Evolutionary conservation across 2,113 vertebrate species (phyloP).

Genomic region (Sula dactylatra): DNA sequence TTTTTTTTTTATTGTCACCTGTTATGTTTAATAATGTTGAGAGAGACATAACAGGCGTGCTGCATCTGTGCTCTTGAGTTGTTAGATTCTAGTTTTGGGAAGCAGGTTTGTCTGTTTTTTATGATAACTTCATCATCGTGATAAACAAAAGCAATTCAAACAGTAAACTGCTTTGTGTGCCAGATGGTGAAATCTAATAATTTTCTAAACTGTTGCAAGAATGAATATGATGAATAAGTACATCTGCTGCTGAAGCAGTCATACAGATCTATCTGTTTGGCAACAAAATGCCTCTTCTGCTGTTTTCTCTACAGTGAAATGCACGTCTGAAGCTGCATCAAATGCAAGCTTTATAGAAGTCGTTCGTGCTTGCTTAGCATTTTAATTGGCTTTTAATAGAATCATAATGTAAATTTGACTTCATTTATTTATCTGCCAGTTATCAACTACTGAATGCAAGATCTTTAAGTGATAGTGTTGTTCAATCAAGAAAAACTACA

Average conservation of each 20-base stretch:
- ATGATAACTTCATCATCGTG: not conserved
- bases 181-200: conserved; percentile 59
- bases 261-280: conserved; percentile 27
- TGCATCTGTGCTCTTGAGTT: not conserved
- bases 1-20: not conserved
- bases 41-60: not conserved
- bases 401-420: conserved; percentile 10
- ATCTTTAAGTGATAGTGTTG: conserved; percentile 7
- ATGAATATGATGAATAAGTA: conserved; percentile 49
- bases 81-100: not conserved
- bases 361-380: conserved; percentile 11
- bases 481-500: not conserved
- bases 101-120: not conserved
- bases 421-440: conserved; percentile 18
- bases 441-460: not conserved
- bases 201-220: conserved; percentile 60
- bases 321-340: conserved; percentile 25
- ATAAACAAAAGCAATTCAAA: conserved; percentile 52
- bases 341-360: not conserved
- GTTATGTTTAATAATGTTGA: not conserved
- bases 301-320: conserved; percentile 26
- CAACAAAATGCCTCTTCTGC: conserved; percentile 21
- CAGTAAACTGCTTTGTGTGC: conserved; percentile 38
- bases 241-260: conserved; percentile 54
- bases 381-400: conserved; percentile 54